These are phyloP conservation scores for Pegoplata infirma DNA, from an alignment of 2,888 invertebrate genomes.

Conservation along the genomic window DNA sequence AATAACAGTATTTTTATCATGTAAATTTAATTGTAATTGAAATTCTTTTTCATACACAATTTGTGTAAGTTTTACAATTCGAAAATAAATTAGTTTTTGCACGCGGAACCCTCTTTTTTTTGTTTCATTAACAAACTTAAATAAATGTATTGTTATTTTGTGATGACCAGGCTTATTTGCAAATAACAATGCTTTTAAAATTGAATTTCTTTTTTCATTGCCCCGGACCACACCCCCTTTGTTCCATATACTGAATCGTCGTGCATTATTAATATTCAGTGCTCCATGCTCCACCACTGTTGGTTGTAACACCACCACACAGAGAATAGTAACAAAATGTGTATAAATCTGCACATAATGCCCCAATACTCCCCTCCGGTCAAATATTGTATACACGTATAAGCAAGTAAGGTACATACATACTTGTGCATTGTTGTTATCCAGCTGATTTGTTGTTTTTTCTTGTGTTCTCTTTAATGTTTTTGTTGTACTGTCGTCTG, in stretches of 20 bases:
- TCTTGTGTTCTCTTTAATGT: background rate
- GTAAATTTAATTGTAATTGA: background rate
- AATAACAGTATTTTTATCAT: background rate
- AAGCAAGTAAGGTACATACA: background rate
- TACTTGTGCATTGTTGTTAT: background rate
- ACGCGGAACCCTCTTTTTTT: slow-evolving; percentile 16
- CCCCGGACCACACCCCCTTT: slow-evolving; percentile 26
- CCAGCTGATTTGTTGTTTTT: slow-evolving; percentile 1
- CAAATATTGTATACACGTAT: slow-evolving; percentile 1
- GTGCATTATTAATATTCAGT: background rate
- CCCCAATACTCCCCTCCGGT: background rate
- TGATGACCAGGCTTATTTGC: background rate
- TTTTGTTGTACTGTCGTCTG: background rate
- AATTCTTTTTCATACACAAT: background rate
- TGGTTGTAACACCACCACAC: background rate
- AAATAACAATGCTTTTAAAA: background rate
- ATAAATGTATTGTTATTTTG: background rate
- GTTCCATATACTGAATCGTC: background rate
- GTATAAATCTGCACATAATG: background rate
- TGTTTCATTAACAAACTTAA: background rate
- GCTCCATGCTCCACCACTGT: background rate
- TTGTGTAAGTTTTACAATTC: too few species aligned
- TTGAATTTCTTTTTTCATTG: background rate
- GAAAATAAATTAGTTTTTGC: slow-evolving; percentile 22
- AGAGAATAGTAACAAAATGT: background rate